Conservation (phyloP, 2,888 invertebrate genomes). For the Rhogogaster chlorosoma region DNA sequence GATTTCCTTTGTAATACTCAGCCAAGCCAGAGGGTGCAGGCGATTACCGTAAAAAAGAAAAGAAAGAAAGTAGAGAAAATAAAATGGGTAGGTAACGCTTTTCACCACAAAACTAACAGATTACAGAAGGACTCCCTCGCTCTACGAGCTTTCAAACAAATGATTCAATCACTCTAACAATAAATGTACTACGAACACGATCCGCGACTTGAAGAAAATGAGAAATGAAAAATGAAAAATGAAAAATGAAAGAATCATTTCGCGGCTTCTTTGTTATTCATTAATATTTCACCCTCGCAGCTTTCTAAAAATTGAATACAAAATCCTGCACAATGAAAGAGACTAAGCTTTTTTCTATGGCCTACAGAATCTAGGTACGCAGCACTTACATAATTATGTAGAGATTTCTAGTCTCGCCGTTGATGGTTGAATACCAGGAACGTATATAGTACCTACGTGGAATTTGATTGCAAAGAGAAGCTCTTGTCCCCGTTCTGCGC, state of each 20-base stretch:
- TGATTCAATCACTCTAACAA: not conserved
- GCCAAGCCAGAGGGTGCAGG: too few species aligned
- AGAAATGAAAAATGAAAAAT: too few species aligned
- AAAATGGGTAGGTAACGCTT: not conserved
- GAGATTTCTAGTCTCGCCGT: not conserved
- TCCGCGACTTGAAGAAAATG: too few species aligned
- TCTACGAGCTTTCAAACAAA: not conserved
- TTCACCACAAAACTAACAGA: slow-evolving; percentile 9
- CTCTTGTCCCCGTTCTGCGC: not conserved
- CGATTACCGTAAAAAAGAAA: not conserved
- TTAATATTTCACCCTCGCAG: not conserved
- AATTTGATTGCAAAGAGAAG: slow-evolving; percentile 10
- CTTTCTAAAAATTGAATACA: not conserved
- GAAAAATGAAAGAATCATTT: not conserved
- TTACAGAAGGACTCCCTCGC: not conserved
- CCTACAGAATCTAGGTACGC: not conserved
- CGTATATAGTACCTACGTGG: not conserved
- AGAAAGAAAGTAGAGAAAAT: not conserved
- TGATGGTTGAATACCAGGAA: not conserved
- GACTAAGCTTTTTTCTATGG: not conserved
- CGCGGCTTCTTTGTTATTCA: not conserved
- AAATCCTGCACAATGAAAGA: not conserved
- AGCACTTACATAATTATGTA: not conserved
- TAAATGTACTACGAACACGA: too few species aligned
- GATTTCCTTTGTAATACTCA: slow-evolving; percentile 32